phyloP scores from a whole-genome alignment of 2,113 vertebrate species.

The Menura novaehollandiae region DNA sequence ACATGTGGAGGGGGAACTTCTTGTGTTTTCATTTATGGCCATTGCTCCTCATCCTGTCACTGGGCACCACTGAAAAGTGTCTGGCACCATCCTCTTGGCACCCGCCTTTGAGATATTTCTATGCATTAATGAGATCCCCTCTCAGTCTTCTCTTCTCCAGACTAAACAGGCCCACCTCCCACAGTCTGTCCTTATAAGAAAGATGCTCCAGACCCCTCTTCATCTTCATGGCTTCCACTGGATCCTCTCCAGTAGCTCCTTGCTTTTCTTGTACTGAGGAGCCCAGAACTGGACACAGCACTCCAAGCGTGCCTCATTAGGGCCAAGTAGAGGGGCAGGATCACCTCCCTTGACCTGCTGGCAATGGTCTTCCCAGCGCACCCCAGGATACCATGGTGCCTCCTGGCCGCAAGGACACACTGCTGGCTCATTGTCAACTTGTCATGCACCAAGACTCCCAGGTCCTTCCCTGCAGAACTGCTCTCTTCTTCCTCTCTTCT shows the following conservation, averaged over 20 bases:
- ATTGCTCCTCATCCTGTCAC: neutral
- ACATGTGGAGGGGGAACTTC: neutral
- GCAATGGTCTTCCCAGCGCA: neutral
- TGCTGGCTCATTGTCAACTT: neutral
- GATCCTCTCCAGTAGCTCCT: neutral
- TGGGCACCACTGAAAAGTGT: neutral
- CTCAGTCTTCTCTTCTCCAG: neutral
- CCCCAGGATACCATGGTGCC: neutral
- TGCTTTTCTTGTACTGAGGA: neutral
- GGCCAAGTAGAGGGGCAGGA: neutral
- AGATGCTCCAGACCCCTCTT: neutral
- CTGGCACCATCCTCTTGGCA: no score
- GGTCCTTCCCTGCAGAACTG: neutral
- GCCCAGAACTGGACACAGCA: neutral
- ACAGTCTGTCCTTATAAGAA: fast-evolving
- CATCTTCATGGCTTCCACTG: no score
- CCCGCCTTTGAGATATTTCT: neutral
- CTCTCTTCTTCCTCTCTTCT: neutral
- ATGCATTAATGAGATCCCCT: neutral
- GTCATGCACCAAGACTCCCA: neutral
- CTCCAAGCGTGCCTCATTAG: neutral
- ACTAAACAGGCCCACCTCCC: neutral
- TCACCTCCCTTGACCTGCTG: neutral
- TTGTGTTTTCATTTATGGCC: neutral
- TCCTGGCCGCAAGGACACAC: neutral